phyloP scores from a whole-genome alignment of 2,797 vertebrate species.

The Sebastolobus altivelis region DNA sequence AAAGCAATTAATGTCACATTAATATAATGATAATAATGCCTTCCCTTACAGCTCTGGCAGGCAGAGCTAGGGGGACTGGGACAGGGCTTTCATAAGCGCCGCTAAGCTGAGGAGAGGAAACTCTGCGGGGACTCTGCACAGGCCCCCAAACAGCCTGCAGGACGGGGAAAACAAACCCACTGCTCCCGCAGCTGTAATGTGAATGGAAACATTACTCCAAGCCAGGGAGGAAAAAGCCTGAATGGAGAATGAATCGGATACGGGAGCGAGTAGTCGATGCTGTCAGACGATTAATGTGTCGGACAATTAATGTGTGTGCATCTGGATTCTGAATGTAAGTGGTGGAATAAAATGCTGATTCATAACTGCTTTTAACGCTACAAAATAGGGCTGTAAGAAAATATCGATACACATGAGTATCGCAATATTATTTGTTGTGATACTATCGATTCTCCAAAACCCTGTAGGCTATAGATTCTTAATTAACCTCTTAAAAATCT shows the following conservation, averaged over 20 bases:
- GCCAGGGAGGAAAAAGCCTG: slow-evolving; percentile 31
- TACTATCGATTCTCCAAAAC: too few relatives aligned
- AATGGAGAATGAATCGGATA: slow-evolving; percentile 28
- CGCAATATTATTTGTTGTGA: too few relatives aligned
- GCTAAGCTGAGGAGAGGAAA: slow-evolving; percentile 56
- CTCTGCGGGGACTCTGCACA: slow-evolving; percentile 63
- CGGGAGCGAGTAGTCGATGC: neutral
- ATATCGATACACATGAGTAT: too few relatives aligned
- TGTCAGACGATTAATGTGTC: slow-evolving; percentile 3
- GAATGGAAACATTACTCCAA: slow-evolving; percentile 40
- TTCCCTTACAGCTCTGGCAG: slow-evolving; percentile 81
- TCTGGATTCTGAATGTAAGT: slow-evolving; percentile 3
- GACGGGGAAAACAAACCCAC: slow-evolving; percentile 35
- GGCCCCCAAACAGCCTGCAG: slow-evolving; percentile 43
- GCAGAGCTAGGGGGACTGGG: slow-evolving; percentile 66
- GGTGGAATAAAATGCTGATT: slow-evolving; percentile 5
- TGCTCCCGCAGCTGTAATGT: slow-evolving; percentile 30
- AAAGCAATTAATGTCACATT: slow-evolving; percentile 93
- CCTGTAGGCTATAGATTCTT: too few relatives aligned
- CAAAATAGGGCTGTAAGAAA: too few relatives aligned
- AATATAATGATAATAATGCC: slow-evolving; percentile 92
- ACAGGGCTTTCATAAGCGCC: slow-evolving; percentile 57
- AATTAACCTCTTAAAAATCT: too few relatives aligned
- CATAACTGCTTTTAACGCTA: neutral
- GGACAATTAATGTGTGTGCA: neutral